Conservation (phyloP, 1,140 invertebrate genomes). For the Elymnias hypermnestra region DNA sequence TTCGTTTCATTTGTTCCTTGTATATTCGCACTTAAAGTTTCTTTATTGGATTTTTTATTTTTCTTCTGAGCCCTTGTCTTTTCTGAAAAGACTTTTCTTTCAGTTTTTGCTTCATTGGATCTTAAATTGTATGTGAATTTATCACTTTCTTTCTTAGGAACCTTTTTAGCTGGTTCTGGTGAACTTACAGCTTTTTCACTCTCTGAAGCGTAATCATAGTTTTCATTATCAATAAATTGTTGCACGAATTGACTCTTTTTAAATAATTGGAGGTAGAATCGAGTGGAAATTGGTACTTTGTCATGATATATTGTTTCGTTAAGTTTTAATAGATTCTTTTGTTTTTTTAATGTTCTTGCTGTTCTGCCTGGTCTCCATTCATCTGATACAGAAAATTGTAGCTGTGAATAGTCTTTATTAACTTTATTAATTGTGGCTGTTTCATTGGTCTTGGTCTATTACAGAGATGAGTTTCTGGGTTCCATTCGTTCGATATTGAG, state of each 20-base stretch:
- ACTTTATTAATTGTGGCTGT: no score
- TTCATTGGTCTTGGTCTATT: no score
- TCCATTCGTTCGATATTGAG: no score
- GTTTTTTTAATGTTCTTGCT: conserved; percentile 39
- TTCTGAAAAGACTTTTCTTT: conserved; percentile 47
- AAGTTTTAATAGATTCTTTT: conserved; percentile 47
- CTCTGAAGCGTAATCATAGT: conserved; percentile 58
- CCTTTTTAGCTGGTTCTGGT: conserved; percentile 30
- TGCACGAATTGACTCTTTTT: conserved; percentile 58
- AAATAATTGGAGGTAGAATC: conserved; percentile 60
- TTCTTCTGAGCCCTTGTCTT: conserved; percentile 29
- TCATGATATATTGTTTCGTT: conserved; percentile 62
- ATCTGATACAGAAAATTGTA: conserved; percentile 23
- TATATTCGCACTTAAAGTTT: background rate
- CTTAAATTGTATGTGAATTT: conserved; percentile 56
- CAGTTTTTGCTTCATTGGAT: conserved; percentile 48
- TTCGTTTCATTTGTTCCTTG: conserved; percentile 11
- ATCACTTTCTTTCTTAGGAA: conserved; percentile 31
- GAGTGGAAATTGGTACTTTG: conserved; percentile 60
- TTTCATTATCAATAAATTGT: conserved; percentile 46
- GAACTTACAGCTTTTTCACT: conserved; percentile 42
- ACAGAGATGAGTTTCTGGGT: no score
- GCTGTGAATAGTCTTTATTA: background rate
- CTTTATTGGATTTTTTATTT: conserved; percentile 15
- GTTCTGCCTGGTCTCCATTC: conserved; percentile 32